Conservation (phyloP, 1,140 invertebrate species). For the Eciton burchellii region DNA sequence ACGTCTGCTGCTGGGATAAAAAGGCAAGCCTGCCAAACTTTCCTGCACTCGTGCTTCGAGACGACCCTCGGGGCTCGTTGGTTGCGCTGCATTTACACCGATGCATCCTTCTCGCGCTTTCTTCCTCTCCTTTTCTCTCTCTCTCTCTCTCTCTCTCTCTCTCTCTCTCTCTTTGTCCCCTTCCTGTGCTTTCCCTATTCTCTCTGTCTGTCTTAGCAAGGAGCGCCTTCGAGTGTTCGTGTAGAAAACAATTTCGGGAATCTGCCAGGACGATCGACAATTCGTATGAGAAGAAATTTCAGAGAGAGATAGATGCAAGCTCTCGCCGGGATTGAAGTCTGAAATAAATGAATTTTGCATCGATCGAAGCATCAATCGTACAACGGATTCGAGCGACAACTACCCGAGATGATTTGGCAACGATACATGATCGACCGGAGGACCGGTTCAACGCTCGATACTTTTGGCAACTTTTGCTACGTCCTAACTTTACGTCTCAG, state of each 20-base stretch:
- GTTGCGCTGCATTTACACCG: conserved; percentile 63
- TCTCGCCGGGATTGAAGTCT: conserved; percentile 43
- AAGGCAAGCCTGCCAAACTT: conserved; percentile 74
- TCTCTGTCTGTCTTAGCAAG: conserved; percentile 28
- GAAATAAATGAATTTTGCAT: conserved; percentile 53
- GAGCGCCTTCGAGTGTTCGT: conserved; percentile 28
- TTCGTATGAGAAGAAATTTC: conserved; percentile 52
- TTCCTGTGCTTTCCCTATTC: too few species aligned
- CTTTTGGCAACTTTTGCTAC: too few species aligned
- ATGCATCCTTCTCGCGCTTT: conserved; percentile 1
- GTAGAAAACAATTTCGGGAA: conserved; percentile 57
- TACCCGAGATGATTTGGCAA: conserved; percentile 9
- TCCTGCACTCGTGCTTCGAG: conserved; percentile 67
- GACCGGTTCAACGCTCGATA: not conserved
- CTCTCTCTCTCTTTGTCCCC: too few species aligned
- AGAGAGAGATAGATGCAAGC: conserved; percentile 44
- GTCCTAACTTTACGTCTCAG: not conserved
- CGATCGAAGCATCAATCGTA: conserved; percentile 28
- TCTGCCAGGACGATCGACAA: conserved; percentile 57
- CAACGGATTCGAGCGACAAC: not conserved
- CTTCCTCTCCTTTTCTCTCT: not conserved
- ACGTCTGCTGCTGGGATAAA: conserved; percentile 74
- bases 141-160: not conserved
- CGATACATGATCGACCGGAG: not conserved
- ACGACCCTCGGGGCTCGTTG: conserved; percentile 62